Percentiles rank a stretch among this genome's conserved stretches.
Conservation (phyloP, 2,797 vertebrate species). For the Micromesistius poutassou region DNA sequence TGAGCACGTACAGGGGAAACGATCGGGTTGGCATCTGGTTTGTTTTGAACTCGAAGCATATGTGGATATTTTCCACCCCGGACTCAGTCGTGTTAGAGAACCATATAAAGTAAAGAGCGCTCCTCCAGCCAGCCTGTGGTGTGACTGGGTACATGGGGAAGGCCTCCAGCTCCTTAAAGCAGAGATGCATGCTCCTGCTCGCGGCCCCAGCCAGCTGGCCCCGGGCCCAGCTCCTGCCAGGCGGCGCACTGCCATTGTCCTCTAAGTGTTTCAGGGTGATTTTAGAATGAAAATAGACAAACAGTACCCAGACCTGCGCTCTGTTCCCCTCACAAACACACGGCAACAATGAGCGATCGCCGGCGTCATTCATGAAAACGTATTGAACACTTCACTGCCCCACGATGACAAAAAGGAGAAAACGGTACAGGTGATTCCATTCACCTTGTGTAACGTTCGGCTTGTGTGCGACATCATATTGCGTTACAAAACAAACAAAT, state of each 20-base stretch:
- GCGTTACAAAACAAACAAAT: neutral
- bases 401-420: neutral
- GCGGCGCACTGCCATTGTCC: conserved; percentile 69
- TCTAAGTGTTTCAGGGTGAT: conserved; percentile 69
- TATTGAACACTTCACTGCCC: neutral
- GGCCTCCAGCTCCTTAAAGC: conserved; percentile 41
- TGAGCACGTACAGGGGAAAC: too few relatives aligned
- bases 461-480: neutral
- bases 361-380: conserved; percentile 22
- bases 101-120: conserved; percentile 25
- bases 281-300: conserved; percentile 62
- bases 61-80: neutral
- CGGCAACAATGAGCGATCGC: conserved; percentile 39
- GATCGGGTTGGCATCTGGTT: neutral
- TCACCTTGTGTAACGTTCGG: neutral
- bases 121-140: conserved; percentile 14
- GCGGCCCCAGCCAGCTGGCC: conserved; percentile 62
- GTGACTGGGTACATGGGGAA: conserved; percentile 13
- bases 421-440: neutral
- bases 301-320: conserved; percentile 24
- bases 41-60: neutral
- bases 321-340: conserved; percentile 28
- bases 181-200: conserved; percentile 58
- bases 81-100: neutral
- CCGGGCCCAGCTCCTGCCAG: conserved; percentile 64